Evolutionary conservation across 2,888 invertebrate species (phyloP).

Genomic region (Spilosoma lubricipeda): DNA sequence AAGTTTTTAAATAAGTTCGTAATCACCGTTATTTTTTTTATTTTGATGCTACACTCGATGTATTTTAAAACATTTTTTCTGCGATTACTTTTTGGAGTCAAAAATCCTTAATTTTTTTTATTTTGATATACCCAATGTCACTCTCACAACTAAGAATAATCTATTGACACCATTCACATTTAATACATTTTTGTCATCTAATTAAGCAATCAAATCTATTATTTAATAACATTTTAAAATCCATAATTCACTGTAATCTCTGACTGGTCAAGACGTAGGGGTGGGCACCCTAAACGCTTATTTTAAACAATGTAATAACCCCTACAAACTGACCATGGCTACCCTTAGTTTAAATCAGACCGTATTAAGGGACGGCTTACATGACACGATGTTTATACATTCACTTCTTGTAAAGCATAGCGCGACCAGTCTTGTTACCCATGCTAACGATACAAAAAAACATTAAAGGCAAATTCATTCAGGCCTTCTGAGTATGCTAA

Average conservation of each 20-base stretch:
- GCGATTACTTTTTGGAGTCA: too few species aligned
- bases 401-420: background rate
- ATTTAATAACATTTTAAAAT: constrained; percentile 21
- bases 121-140: too few species aligned
- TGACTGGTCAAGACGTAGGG: constrained; percentile 56
- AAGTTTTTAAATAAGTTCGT: too few species aligned
- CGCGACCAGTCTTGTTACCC: background rate
- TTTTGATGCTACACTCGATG: too few species aligned
- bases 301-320: constrained; percentile 77
- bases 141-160: too few species aligned
- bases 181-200: background rate
- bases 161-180: too few species aligned
- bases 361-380: constrained; percentile 54
- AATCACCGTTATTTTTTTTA: too few species aligned
- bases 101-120: too few species aligned
- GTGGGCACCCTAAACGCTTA: constrained; percentile 75
- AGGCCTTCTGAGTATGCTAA: background rate
- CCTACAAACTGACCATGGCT: constrained; percentile 68
- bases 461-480: background rate
- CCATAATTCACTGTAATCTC: constrained; percentile 50
- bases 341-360: constrained; percentile 78
- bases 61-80: too few species aligned
- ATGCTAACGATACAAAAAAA: background rate
- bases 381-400: constrained; percentile 12
- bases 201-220: constrained; percentile 34